Evolutionary conservation across 2,113 vertebrate species (phyloP).

Genomic region (Sinocyclocheilus rhinocerous): DNA sequence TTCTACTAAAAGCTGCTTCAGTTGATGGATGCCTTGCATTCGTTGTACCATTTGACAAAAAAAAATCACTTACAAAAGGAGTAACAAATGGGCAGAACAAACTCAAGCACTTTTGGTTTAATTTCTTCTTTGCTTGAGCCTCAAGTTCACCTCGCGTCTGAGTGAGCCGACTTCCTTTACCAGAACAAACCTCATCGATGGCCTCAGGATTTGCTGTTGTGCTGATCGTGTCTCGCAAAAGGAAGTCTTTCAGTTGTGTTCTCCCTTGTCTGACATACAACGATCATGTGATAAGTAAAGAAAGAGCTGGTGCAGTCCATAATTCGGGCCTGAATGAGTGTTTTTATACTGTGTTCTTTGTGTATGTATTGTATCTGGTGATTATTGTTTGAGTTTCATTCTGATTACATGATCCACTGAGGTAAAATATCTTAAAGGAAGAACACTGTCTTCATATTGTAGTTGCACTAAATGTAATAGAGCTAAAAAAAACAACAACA

Average conservation of each 20-base stretch:
- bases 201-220: background rate
- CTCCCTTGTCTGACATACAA: no score
- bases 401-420: slow-evolving; percentile 1
- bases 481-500: background rate
- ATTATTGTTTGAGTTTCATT: background rate
- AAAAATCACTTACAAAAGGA: no score
- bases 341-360: background rate
- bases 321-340: background rate
- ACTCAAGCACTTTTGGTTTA: background rate
- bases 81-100: background rate
- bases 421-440: background rate
- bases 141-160: background rate
- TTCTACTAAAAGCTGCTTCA: background rate
- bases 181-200: background rate
- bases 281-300: background rate
- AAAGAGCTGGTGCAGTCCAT: background rate
- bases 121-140: background rate
- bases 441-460: background rate
- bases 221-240: background rate
- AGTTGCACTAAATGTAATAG: slow-evolving; percentile 21
- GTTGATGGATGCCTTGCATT: background rate
- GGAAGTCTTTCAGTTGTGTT: background rate
- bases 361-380: slow-evolving; percentile 12
- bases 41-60: background rate
- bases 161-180: background rate